A percentile compares a stretch with the other conserved stretches of the same genome.
Evolutionary conservation across 1,140 invertebrate species (phyloP).

Genomic region (Uloborus diversus): DNA sequence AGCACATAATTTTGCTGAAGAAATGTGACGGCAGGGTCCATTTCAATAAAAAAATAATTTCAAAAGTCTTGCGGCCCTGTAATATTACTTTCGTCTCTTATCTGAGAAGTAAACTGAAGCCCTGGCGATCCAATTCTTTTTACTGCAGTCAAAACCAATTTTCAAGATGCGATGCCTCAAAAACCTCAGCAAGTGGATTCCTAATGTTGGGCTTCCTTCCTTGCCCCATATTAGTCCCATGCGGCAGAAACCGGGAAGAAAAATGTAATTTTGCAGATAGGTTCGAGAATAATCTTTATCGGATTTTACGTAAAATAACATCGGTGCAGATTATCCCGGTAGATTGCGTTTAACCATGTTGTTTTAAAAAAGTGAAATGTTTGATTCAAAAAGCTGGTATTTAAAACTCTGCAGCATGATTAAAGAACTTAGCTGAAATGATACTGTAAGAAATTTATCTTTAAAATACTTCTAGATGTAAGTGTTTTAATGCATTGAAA

Average conservation of each 20-base stretch:
- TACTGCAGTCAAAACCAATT: constrained; percentile 48
- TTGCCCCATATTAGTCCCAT: constrained; percentile 38
- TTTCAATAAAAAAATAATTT: too few relatives aligned
- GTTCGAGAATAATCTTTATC: constrained; percentile 17
- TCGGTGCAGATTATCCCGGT: constrained; percentile 17
- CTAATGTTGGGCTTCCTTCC: not conserved
- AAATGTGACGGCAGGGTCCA: too few relatives aligned
- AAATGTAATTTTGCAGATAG: constrained; percentile 48
- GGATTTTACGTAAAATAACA: constrained; percentile 22
- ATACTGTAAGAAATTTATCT: not conserved
- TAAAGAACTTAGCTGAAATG: too few relatives aligned
- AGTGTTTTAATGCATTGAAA: not conserved
- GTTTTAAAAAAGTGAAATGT: constrained; percentile 14
- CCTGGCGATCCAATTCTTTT: constrained; percentile 47
- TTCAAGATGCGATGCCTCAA: constrained; percentile 30
- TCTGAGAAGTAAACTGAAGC: too few relatives aligned
- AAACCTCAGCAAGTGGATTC: constrained; percentile 16
- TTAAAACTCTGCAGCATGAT: too few relatives aligned
- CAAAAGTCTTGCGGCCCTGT: too few relatives aligned
- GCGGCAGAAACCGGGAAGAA: constrained; percentile 28
- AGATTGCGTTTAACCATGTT: not conserved
- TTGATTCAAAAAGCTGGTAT: too few relatives aligned
- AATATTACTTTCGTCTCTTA: constrained; percentile 27
- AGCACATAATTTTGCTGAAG: too few relatives aligned
- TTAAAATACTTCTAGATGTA: not conserved